Evolutionary conservation across 2,888 invertebrate species (phyloP).

Genomic region (Xanthia togata): DNA sequence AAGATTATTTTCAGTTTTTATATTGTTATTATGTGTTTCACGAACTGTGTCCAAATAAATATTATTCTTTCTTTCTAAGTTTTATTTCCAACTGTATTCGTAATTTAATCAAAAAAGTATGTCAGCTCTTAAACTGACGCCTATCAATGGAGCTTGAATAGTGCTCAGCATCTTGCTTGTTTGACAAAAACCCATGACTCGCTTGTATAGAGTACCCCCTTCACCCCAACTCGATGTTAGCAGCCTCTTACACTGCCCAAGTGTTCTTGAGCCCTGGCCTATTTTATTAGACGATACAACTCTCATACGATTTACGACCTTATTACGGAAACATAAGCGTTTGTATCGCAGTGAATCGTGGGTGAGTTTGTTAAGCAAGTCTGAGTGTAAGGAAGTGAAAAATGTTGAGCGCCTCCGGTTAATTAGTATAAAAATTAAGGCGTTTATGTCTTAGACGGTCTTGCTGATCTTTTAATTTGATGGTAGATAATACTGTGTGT

Average conservation of each 20-base stretch:
- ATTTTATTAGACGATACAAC: constrained; percentile 73
- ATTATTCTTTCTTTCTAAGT: too few relatives aligned
- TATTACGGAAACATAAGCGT: constrained; percentile 55
- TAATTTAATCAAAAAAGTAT: constrained; percentile 29
- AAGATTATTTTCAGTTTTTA: too few relatives aligned
- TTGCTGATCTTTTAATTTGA: constrained; percentile 32
- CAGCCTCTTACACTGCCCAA: constrained; percentile 69
- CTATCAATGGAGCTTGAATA: constrained; percentile 47
- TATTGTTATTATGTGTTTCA: too few relatives aligned
- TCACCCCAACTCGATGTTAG: constrained; percentile 72
- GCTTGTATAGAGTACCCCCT: constrained; percentile 75
- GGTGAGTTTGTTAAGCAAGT: constrained; percentile 46
- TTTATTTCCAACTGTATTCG: neutral
- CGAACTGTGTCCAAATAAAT: too few relatives aligned
- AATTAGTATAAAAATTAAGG: constrained; percentile 58
- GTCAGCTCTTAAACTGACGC: constrained; percentile 30
- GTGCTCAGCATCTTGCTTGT: constrained; percentile 63
- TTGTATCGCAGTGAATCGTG: constrained; percentile 38
- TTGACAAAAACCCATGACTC: constrained; percentile 75
- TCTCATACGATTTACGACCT: constrained; percentile 63
- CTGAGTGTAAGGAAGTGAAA: constrained; percentile 49
- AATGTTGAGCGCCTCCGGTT: constrained; percentile 60
- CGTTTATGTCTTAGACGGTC: constrained; percentile 26
- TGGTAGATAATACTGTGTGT: neutral
- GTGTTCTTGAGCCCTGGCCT: constrained; percentile 74